Conservation (phyloP, 1,140 invertebrate species). For the Megalonaias nervosa region DNA sequence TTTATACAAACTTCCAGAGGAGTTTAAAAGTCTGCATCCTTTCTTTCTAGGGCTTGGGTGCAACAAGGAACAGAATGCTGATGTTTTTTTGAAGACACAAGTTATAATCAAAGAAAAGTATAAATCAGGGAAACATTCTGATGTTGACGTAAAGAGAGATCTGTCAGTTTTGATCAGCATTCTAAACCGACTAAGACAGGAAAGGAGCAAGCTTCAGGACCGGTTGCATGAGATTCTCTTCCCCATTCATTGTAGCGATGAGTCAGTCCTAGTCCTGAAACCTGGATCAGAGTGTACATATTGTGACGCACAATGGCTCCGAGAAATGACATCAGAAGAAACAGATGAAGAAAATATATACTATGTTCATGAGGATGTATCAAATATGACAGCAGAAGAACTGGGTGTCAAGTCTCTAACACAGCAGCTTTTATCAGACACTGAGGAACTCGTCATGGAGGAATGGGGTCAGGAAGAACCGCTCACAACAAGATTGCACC, state of each 20-base stretch:
- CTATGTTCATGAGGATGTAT: conserved; percentile 48
- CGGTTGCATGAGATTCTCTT: not conserved
- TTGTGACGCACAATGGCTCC: conserved; percentile 7
- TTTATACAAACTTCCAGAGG: conserved; percentile 4
- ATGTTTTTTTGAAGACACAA: not conserved
- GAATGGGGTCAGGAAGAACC: conserved; percentile 57
- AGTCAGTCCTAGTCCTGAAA: not conserved
- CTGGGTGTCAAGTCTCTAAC: conserved; percentile 50
- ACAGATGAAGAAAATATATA: conserved; percentile 38
- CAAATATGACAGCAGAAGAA: conserved; percentile 34
- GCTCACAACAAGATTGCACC: conserved; percentile 45
- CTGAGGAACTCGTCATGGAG: conserved; percentile 35
- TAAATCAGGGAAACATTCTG: not conserved
- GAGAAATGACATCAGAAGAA: conserved; percentile 6
- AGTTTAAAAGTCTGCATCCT: conserved; percentile 2
- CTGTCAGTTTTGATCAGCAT: not conserved
- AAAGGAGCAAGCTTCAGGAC: not conserved
- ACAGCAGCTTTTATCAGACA: conserved; percentile 31
- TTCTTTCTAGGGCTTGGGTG: conserved; percentile 5
- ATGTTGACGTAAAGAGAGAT: not conserved
- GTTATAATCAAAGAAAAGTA: conserved; percentile 1
- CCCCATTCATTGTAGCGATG: not conserved
- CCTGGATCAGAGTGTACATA: conserved; percentile 42
- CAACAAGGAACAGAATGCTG: conserved; percentile 1
- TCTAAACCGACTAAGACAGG: conserved; percentile 1